A percentile compares a stretch with the other conserved stretches of the same genome.
Evolutionary conservation across 1,140 invertebrate species (phyloP).

Genomic region (Drosophila biarmipes): DNA sequence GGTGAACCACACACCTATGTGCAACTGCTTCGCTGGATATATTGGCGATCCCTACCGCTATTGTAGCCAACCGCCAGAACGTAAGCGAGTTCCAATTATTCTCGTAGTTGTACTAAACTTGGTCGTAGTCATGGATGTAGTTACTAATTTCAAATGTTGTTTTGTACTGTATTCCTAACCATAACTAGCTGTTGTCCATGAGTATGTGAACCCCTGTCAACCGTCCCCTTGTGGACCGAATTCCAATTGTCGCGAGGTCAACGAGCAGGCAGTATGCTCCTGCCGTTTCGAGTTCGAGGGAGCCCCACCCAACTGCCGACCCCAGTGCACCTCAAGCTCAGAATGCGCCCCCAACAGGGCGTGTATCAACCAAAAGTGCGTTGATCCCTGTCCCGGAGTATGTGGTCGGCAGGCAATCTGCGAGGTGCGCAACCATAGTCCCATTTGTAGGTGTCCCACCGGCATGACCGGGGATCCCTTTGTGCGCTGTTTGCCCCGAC

Average conservation of each 20-base stretch:
- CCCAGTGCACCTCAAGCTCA: constrained; percentile 90
- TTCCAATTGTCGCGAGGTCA: constrained; percentile 87
- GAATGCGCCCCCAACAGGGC: constrained; percentile 90
- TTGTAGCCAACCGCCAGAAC: constrained; percentile 86
- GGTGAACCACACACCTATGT: constrained; percentile 90
- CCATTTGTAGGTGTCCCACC: constrained; percentile 89
- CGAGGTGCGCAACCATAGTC: constrained; percentile 90
- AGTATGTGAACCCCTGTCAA: constrained; percentile 86
- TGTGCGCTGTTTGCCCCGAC: constrained; percentile 78
- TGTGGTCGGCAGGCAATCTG: constrained; percentile 92
- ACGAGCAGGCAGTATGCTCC: constrained; percentile 89
- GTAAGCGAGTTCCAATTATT: constrained; percentile 84
- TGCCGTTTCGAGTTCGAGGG: constrained; percentile 90
- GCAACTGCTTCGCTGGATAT: constrained; percentile 88
- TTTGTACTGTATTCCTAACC: constrained; percentile 54
- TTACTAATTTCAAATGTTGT: constrained; percentile 67
- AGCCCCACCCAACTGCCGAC: constrained; percentile 90
- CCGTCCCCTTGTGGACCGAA: constrained; percentile 89
- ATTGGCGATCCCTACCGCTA: constrained; percentile 89
- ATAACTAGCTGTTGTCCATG: constrained; percentile 80
- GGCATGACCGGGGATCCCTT: constrained; percentile 91
- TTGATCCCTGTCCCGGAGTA: constrained; percentile 90
- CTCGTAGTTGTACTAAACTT: constrained; percentile 47
- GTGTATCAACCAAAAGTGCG: constrained; percentile 92
- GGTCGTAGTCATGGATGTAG: constrained; percentile 57